Percentiles rank a stretch among this genome's conserved stretches.
Conservation (phyloP, 2,888 invertebrate species). For the Linnaemya tessellans region DNA sequence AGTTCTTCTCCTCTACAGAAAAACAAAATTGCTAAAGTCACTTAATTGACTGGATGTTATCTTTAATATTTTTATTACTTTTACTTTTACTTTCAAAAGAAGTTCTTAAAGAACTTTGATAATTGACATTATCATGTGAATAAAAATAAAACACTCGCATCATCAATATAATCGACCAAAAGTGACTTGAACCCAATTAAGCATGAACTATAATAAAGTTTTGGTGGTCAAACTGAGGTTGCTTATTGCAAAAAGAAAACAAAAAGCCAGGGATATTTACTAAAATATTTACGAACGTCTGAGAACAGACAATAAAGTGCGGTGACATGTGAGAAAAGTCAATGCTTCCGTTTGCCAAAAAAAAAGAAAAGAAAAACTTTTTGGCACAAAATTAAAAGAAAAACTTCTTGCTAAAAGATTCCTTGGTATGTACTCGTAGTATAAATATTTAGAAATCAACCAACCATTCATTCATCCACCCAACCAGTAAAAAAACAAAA, state of each 20-base stretch:
- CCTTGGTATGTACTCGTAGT: slow-evolving; percentile 27
- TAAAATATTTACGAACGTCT: slow-evolving; percentile 24
- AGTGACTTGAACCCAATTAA: slow-evolving; percentile 72
- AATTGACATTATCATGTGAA: slow-evolving; percentile 71
- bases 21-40: too few relatives aligned
- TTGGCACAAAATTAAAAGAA: slow-evolving; percentile 27
- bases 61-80: slow-evolving; percentile 35
- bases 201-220: slow-evolving; percentile 67
- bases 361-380: slow-evolving; percentile 19
- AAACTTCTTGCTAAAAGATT: slow-evolving; percentile 54
- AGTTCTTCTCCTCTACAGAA: too few relatives aligned
- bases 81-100: slow-evolving; percentile 39
- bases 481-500: slow-evolving; percentile 7
- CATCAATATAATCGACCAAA: slow-evolving; percentile 63
- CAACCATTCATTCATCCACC: slow-evolving; percentile 24
- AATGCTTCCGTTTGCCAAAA: slow-evolving; percentile 67
- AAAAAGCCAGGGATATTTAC: slow-evolving; percentile 34
- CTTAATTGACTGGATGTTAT: neutral
- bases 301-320: slow-evolving; percentile 60
- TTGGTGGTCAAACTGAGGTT: slow-evolving; percentile 63
- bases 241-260: neutral
- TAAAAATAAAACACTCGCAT: slow-evolving; percentile 70
- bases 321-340: slow-evolving; percentile 73
- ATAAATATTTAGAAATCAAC: slow-evolving; percentile 54
- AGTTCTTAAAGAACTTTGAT: slow-evolving; percentile 55